Evolutionary conservation across 2,888 invertebrate genomes (phyloP), one percentile per base, ranked within the genome.

Genomic region (Pimpla rufipes): DNA sequence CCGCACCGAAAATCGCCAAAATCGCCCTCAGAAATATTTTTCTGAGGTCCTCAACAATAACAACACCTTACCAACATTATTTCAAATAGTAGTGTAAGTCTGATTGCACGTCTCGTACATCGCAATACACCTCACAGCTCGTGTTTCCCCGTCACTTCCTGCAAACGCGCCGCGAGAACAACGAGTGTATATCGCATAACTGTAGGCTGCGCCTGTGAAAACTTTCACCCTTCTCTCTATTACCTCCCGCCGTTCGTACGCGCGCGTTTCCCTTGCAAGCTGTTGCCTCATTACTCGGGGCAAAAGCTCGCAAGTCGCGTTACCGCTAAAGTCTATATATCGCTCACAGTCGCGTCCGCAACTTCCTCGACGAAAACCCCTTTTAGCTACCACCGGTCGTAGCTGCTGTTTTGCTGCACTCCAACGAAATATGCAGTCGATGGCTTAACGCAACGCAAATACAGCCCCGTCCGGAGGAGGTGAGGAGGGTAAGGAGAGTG

Each of bases 181-280:
- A 59, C 16, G 35, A 35, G n/a, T n/a, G n/a, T 35, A 35, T 35
- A 35, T 59, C 16, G 16, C 57, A 59, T 35, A 59, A 59, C 57
- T 68, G 21, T 4, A 21, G 21, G 40, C n/a, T 40, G 55, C 42
- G n/a, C 57, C 29, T 10, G 3, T 10, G 42, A 42, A 71, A 71
- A 71, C 71, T 71, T 71, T 52, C n/a, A 68, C 37, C 52, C 35
- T 68, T 50, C 68, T 35, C 50, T 50, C 40, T 13, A 59, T 59
- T 59, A 59, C 35, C 57, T n/a, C 57, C n/a, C 57, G 11, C 57
- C n/a, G 6, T 5, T 29, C 57, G n/a, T 35, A n/a, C 35, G 5
- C n/a, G 29, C 5, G 29, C 29, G 29, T 59, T 57, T 3, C n/a
- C 35, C 29, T 59, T 59, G 29, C 57, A 59, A 59, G 35, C 57